phyloP scores from a whole-genome alignment of 2,113 vertebrate genomes.

The Dunckerocampus dactyliophorus region DNA sequence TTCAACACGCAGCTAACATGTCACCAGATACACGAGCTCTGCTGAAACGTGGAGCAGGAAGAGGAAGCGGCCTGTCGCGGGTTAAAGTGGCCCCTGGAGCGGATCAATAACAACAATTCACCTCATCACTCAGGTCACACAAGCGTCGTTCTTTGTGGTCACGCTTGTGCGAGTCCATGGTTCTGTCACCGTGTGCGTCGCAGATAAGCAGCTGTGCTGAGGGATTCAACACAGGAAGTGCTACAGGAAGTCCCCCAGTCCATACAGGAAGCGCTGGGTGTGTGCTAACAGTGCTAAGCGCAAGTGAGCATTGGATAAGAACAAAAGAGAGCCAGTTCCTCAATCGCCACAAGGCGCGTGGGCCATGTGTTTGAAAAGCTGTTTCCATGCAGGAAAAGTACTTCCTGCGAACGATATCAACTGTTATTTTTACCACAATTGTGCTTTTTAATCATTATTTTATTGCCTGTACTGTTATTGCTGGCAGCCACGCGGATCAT shows the following conservation, averaged over 20 bases:
- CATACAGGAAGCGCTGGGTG: slow-evolving; percentile 57
- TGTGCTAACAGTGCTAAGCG: slow-evolving; percentile 58
- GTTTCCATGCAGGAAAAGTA: slow-evolving; percentile 24
- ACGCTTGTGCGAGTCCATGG: slow-evolving; percentile 5
- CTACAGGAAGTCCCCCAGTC: slow-evolving; percentile 52
- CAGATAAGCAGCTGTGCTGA: slow-evolving; percentile 54
- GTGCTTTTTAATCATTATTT: neutral
- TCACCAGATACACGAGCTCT: slow-evolving; percentile 31
- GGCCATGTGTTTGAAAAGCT: slow-evolving; percentile 25
- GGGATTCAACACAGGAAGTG: slow-evolving; percentile 24
- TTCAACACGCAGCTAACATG: slow-evolving; percentile 29
- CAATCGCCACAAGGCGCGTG: slow-evolving; percentile 27
- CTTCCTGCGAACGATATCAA: neutral
- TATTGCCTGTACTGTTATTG: neutral
- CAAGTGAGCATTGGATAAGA: slow-evolving; percentile 58
- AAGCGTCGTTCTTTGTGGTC: neutral
- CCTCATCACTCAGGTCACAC: neutral
- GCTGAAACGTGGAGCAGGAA: neutral
- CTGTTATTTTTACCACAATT: neutral
- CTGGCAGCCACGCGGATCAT: neutral
- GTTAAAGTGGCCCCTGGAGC: neutral
- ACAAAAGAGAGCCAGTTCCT: slow-evolving; percentile 37
- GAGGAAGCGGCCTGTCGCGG: neutral
- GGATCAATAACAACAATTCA: neutral
- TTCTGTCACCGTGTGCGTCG: slow-evolving; percentile 34